phyloP scores from a whole-genome alignment of 92 coral and sea anemone genomes.

The Desmophyllum pertusum region DNA sequence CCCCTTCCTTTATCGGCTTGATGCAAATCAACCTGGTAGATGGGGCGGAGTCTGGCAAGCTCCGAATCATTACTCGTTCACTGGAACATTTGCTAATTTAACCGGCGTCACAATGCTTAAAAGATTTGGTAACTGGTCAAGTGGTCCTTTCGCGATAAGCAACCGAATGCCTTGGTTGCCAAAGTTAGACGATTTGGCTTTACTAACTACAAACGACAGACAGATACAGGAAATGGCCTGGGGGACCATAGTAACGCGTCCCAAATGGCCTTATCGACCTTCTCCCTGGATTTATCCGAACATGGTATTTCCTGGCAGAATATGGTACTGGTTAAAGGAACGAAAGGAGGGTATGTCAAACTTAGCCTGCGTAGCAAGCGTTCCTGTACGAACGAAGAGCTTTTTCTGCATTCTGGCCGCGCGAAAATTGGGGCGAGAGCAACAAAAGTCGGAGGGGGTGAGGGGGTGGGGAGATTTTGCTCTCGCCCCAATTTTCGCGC shows the following conservation, averaged over 20 bases:
- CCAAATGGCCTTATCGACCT: constrained; percentile 1
- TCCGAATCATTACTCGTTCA: constrained; percentile 33
- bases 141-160: constrained; percentile 29
- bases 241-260: constrained; percentile 30
- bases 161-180: constrained; percentile 50
- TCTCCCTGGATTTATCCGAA: constrained; percentile 33
- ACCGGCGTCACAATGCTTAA: constrained; percentile 22
- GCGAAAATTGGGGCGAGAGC: no score
- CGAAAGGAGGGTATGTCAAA: constrained; percentile 1
- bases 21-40: constrained; percentile 24
- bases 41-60: constrained; percentile 50
- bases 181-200: neutral
- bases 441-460: no score
- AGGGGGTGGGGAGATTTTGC: no score
- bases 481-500: no score
- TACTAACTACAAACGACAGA: constrained; percentile 22
- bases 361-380: no score
- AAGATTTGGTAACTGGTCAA: constrained; percentile 24
- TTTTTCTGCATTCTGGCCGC: no score
- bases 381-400: no score
- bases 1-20: constrained; percentile 35
- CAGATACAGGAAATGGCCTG: constrained; percentile 7
- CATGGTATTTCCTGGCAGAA: constrained; percentile 23
- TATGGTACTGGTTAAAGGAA: constrained; percentile 46
- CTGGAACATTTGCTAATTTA: constrained; percentile 9